Evolutionary conservation across 1,140 invertebrate genomes (phyloP), one percentile per base, ranked within the genome.

Genomic region (Uloborus diversus): DNA sequence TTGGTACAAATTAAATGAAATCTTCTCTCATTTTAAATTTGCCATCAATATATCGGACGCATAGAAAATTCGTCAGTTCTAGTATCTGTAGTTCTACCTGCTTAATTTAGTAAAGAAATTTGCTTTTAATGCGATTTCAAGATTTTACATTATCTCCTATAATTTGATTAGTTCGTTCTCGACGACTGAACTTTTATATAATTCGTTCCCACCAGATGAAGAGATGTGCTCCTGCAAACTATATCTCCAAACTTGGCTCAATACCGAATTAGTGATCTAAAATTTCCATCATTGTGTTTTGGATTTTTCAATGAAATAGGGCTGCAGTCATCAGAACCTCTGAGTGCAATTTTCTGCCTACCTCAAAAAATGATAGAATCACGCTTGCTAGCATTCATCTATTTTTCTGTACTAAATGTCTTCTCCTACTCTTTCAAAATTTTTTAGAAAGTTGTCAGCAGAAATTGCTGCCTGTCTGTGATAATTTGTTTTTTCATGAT

Each of bases 101-200:
- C 32, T n/a, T 30, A 66, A 23, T 11, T 37, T 25, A 13, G 32
- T 13, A 47, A n/a, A 66, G 27, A n/a, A 66, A 5, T 25, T 35
- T 23, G 64, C 14, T 27, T 42, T 25, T 66, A 37, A 37, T 7
- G 42, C 37, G 17, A n/a, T 66, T 7, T 7, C 4, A 3, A 5
- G 35, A 13, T 20, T 47, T 30, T 14, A 66, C 35, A 11, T n/a
- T 20, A 13, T 66, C 14, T 4, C 33, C 64, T 23, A 9, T 20
- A 66, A 23, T 42, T 66, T 35, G 14, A 66, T 47, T 4, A 66
- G 17, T 66, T 66, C 64, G 27, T 66, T 66, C 23, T 66, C 4
- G 42, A 47, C 23, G n/a, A 14, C 4, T 13, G 64, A 23, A 7
- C 32, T 20, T 35, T n/a, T 23, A 47, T 66, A 66, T 28, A 62